Evolutionary conservation across 1,140 invertebrate genomes (phyloP).

Genomic region (Melipona quadrifasciata): DNA sequence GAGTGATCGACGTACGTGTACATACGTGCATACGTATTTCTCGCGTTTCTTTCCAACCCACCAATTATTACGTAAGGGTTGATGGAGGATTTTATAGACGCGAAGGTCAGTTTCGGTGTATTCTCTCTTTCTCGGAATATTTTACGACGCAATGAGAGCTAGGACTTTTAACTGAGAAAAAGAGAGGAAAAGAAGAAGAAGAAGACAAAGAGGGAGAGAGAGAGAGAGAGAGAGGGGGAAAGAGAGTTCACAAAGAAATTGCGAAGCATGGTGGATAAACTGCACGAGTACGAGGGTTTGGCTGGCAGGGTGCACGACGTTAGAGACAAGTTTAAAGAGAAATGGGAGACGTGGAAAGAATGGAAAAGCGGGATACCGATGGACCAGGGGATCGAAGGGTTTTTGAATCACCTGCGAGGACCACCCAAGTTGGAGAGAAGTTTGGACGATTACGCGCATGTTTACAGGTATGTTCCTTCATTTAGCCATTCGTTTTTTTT

Average conservation of each 20-base stretch:
- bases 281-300: conserved; percentile 89
- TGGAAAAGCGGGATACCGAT: conserved; percentile 81
- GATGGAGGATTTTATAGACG: neutral
- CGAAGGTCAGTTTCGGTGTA: neutral
- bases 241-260: neutral
- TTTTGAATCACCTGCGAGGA: conserved; percentile 77
- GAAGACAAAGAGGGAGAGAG: neutral
- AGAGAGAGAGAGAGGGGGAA: too few species aligned
- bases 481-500: neutral
- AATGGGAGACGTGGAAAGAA: conserved; percentile 84
- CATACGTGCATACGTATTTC: too few species aligned
- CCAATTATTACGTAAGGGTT: neutral
- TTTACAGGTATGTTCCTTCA: conserved; percentile 86
- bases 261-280: conserved; percentile 85
- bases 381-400: conserved; percentile 76
- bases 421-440: conserved; percentile 78
- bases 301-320: conserved; percentile 87
- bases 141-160: neutral
- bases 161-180: conserved; percentile 3
- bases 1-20: too few species aligned
- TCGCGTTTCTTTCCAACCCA: too few species aligned
- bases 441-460: conserved; percentile 86
- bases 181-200: neutral
- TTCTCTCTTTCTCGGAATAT: too few species aligned
- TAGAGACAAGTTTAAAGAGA: conserved; percentile 85